A percentile compares a stretch with the other conserved stretches of the same genome.
Conservation (phyloP, 2,797 vertebrate genomes). For the Enteromius radiatus region DNA sequence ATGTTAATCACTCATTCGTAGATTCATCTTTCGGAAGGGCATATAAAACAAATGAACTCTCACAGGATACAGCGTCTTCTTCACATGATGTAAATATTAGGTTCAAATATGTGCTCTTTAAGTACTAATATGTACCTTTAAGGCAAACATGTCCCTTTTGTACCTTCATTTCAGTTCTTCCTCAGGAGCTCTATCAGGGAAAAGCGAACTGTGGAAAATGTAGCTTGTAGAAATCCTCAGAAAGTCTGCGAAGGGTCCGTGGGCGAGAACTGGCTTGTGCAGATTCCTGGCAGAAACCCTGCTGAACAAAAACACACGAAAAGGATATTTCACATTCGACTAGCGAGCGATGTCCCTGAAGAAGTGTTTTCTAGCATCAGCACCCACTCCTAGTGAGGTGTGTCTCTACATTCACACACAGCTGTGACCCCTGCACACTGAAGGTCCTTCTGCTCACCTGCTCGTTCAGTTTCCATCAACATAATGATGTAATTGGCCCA, state of each 20-base stretch:
- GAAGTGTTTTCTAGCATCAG: constrained; percentile 15
- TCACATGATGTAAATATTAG: too few species aligned
- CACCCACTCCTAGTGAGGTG: constrained; percentile 37
- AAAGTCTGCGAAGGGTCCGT: not conserved
- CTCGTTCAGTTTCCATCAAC: constrained; percentile 62
- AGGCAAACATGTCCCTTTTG: too few species aligned
- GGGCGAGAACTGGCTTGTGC: constrained; percentile 22
- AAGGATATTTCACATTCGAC: constrained; percentile 5
- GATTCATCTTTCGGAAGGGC: too few species aligned
- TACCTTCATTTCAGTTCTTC: too few species aligned
- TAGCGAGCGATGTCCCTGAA: not conserved
- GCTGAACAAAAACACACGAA: not conserved
- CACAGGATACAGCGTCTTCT: too few species aligned
- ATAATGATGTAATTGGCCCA: constrained; percentile 49
- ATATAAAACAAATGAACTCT: too few species aligned
- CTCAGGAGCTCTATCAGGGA: too few species aligned
- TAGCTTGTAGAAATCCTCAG: not conserved
- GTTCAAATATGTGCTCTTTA: too few species aligned
- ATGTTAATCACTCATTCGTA: too few species aligned
- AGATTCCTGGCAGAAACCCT: constrained; percentile 21
- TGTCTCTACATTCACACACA: constrained; percentile 52
- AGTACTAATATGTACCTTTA: too few species aligned
- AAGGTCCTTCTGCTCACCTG: constrained; percentile 59
- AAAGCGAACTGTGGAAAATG: not conserved
- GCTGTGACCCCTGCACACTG: constrained; percentile 57